These are phyloP conservation scores for Myiothlypis coronata DNA, from an alignment of 2,797 vertebrate genomes.

Conservation along the genomic window DNA sequence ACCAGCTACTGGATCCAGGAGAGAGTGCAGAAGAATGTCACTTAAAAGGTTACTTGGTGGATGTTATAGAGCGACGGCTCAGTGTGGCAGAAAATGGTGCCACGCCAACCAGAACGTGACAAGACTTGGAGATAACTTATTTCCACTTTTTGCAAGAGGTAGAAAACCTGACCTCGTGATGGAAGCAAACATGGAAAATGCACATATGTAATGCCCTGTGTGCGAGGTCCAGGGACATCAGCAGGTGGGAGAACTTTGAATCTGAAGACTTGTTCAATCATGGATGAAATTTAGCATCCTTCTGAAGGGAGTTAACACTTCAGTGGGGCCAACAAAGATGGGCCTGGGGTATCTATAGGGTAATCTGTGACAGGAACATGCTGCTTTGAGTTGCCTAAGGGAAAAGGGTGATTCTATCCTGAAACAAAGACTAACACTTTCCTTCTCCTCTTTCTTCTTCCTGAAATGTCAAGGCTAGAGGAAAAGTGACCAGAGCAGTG, in stretches of 20 bases:
- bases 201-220: accelerated
- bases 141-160: not conserved
- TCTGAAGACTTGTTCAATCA: not conserved
- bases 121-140: not conserved
- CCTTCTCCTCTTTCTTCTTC: not conserved
- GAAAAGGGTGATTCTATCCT: not conserved
- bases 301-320: not conserved
- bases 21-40: not conserved
- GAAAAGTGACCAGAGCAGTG: not conserved
- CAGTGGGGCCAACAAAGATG: not conserved
- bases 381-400: not conserved
- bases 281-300: not conserved
- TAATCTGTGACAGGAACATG: not conserved
- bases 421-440: not conserved
- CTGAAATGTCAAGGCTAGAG: not conserved
- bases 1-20: not conserved
- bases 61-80: not conserved
- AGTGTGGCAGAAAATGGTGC: not conserved
- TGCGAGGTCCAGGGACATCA: not conserved
- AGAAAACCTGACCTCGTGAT: not conserved
- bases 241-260: not conserved
- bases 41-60: not conserved
- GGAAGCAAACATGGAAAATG: not conserved
- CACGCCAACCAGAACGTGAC: accelerated
- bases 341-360: not conserved